A percentile compares a stretch with the other conserved stretches of the same genome.
These are phyloP conservation scores for Patiria pectinifera DNA, from an alignment of 53 echinoderm and acorn worm species.

Conservation along the genomic window DNA sequence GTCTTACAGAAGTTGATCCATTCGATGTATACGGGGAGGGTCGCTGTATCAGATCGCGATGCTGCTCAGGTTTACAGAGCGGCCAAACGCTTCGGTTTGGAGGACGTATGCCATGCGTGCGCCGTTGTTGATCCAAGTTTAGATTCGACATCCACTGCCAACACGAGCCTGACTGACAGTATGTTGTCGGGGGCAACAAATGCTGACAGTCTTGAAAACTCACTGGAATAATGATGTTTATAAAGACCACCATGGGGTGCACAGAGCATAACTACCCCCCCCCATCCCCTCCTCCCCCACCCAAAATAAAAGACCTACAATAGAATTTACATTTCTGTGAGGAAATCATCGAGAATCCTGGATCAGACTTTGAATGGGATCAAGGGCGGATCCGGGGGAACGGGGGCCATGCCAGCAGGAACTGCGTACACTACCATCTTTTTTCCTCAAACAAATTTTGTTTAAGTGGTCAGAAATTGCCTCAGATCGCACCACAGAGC, in stretches of 20 bases:
- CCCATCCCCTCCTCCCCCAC: not conserved
- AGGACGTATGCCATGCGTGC: constrained; percentile 83
- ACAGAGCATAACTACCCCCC: no score
- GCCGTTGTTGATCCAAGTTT: constrained; percentile 69
- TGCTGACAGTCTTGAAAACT: constrained; percentile 31
- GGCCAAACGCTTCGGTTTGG: constrained; percentile 78
- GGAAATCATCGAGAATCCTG: not conserved
- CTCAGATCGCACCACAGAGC: no score
- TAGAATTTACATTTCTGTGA: no score
- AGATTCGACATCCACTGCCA: constrained; percentile 61
- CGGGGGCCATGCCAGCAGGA: no score
- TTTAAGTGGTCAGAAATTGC: no score
- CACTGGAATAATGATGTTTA: not conserved
- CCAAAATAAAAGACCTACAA: no score
- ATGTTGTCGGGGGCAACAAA: constrained; percentile 6
- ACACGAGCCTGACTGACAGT: constrained; percentile 64
- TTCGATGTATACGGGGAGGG: constrained; percentile 89
- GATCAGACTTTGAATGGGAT: not conserved
- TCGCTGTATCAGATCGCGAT: constrained; percentile 84
- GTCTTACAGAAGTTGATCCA: constrained; percentile 84
- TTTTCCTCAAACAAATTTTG: no score
- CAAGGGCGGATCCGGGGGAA: no score
- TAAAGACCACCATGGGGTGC: not conserved
- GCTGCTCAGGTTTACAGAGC: constrained; percentile 78
- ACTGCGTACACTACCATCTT: no score